Evolutionary conservation across 2,113 vertebrate species (phyloP).

Genomic region (Plecotus auritus): DNA sequence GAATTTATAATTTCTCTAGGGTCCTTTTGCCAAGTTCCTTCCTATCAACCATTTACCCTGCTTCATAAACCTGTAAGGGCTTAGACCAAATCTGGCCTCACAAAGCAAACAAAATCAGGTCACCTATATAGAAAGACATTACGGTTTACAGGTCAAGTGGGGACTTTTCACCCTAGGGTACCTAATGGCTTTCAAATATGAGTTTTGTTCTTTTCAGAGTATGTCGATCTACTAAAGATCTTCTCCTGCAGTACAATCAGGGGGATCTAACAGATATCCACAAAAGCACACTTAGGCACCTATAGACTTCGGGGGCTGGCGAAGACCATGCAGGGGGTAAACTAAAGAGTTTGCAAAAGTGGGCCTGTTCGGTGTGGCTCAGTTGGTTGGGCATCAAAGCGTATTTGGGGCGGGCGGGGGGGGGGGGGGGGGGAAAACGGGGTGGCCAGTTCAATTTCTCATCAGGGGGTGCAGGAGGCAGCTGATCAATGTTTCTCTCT

Average conservation of each 20-base stretch:
- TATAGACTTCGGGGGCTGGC: neutral
- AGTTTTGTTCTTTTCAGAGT: neutral
- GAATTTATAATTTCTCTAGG: constrained; percentile 21
- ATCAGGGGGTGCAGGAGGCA: too few relatives aligned
- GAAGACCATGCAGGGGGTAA: neutral
- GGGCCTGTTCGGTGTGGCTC: too few relatives aligned
- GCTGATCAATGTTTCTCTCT: too few relatives aligned
- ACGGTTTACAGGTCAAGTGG: neutral
- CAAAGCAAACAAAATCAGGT: constrained; percentile 23
- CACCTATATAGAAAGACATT: neutral
- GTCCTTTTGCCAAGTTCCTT: constrained; percentile 29
- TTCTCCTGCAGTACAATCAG: neutral
- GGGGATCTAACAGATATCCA: neutral
- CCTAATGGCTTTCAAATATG: neutral
- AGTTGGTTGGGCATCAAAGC: too few relatives aligned
- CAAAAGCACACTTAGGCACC: neutral
- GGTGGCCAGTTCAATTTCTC: too few relatives aligned
- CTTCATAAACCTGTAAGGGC: neutral
- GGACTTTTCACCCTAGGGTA: neutral
- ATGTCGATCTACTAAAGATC: neutral
- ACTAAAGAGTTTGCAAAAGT: neutral
- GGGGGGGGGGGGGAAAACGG: too few relatives aligned
- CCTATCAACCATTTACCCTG: neutral
- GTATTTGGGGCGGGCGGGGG: too few relatives aligned
- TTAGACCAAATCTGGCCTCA: constrained; percentile 18